Evolutionary conservation across 53 echinoderm and acorn worm species (phyloP), one percentile per base, ranked within the genome.

Genomic region (Crossaster papposus): DNA sequence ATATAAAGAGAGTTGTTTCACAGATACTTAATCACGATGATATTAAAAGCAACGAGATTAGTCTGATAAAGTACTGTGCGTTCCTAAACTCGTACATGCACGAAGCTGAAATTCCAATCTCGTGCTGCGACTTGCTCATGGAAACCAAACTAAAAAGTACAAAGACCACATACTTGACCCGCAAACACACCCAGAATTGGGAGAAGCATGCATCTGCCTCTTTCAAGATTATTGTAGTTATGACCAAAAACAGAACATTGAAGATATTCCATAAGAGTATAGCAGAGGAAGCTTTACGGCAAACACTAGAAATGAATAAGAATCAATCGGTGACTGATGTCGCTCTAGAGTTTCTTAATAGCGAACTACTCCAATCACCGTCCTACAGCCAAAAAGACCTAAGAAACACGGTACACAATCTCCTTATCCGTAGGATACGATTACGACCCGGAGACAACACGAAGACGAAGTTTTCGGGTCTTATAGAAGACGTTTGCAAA

Each of bases 41-140:
- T 72, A 28, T 52, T 31, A 65, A 78, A 31, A 64, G 30, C 6
- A 65, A 79, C 14, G 85, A 90, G 81, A 29, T 86, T 52, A 65
- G 72, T 17, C 54, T 95, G 12, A 72, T 95, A 18, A 95, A 95
- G 54, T 93, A 91, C 51, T 81, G 86, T 37, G 92, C 95, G 11
- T 78, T 89, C 18, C 51, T 95, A 23, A 94, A 92, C 62, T 37
- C 44, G 13, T 93, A 92, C 80, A 78, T 52, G 15, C 89, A 64
- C 53, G 92, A 88, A 6, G 89, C 91, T 76, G 64, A 58, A 81
- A 93, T 95, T 72, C 93, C 95, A 51, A 92, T 90, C 17, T 89
- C 95, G 3, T 90, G 90, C 54, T 95, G 95, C 90, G 95, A 95
- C 65, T 79, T 55, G 8, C 86, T 93, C 38, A 95, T 95, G 93